These are phyloP conservation scores for Myotis daubentonii DNA, from an alignment of 2,797 vertebrate species.

Conservation along the genomic window DNA sequence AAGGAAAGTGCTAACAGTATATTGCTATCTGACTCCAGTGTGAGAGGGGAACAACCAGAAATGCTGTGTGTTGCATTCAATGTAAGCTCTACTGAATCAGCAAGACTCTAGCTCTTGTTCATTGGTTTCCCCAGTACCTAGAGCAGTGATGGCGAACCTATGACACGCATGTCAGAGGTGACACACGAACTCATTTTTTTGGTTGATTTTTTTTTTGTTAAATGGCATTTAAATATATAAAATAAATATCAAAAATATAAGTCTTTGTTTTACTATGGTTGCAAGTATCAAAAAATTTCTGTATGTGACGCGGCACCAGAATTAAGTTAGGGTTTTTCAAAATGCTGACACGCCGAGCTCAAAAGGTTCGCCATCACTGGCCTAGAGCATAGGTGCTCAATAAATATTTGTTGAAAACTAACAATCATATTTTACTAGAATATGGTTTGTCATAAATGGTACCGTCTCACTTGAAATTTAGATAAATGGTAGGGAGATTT, in stretches of 20 bases:
- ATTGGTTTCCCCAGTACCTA: background rate
- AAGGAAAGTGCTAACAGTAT: background rate
- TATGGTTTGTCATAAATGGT: background rate
- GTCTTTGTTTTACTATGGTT: too few relatives aligned
- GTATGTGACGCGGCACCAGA: too few relatives aligned
- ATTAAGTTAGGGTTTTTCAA: too few relatives aligned
- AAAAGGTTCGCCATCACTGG: too few relatives aligned
- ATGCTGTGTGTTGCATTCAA: background rate
- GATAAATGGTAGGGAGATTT: background rate
- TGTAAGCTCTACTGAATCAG: background rate
- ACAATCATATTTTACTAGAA: background rate
- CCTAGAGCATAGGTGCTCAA: background rate
- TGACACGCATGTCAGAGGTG: too few relatives aligned
- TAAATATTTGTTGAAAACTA: background rate
- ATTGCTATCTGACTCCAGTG: background rate
- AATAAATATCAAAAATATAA: too few relatives aligned
- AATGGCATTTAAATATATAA: too few relatives aligned
- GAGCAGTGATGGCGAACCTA: too few relatives aligned
- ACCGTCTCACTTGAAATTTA: background rate
- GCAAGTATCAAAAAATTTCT: too few relatives aligned
- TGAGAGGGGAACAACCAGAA: accelerated
- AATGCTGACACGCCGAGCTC: too few relatives aligned
- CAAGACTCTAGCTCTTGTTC: background rate
- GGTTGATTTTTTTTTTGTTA: too few relatives aligned
- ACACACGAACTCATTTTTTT: too few relatives aligned